Evolutionary conservation across 2,888 invertebrate genomes (phyloP), one percentile per base, ranked within the genome.

Genomic region (Phasia obesa): DNA sequence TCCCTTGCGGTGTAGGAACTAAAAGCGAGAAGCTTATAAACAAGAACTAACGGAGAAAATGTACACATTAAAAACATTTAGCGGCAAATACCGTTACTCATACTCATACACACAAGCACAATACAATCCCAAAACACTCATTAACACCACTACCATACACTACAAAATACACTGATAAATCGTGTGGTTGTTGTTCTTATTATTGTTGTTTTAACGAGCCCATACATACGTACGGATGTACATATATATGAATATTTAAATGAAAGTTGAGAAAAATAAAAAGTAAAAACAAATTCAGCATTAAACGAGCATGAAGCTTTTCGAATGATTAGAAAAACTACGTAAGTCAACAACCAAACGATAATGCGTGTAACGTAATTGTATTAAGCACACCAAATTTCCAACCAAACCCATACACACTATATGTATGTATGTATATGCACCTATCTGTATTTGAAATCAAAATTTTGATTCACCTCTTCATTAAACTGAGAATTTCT

Each of bases 61-160:
- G n/a, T 44, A 25, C 51, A 70, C 31, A 42, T 38, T 49, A 5
- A 71, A 38, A 64, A 78, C n/a, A 64, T 73, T 67, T 73, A 67
- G 79, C 79, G 73, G 79, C 67, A 74, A 79, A 73, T 79, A 53
- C 59, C 59, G 44, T 53, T 44, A 67, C 59, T 44, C 51, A 44
- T 23, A 49, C 31, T 17, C 51, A 38, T 23, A 35, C n/a, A 75
- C 15, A 27, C 57, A 31, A 23, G 2, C 2, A 51, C 17, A 60
- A 42, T 0, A 59, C 75, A 44, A 60, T 13, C 44, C 13, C 62
- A 35, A 51, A n/a, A 67, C 49, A 13, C 23, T 9, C 53, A 70
- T 13, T 38, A 9, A 53, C 35, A 42, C 1, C 13, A 15, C 13
- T n/a, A 42, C 5, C 15, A 42, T 4, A 42, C 15, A 27, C 5